phyloP scores from a whole-genome alignment of 2,888 invertebrate genomes.

The Meiosimyza platycephala region DNA sequence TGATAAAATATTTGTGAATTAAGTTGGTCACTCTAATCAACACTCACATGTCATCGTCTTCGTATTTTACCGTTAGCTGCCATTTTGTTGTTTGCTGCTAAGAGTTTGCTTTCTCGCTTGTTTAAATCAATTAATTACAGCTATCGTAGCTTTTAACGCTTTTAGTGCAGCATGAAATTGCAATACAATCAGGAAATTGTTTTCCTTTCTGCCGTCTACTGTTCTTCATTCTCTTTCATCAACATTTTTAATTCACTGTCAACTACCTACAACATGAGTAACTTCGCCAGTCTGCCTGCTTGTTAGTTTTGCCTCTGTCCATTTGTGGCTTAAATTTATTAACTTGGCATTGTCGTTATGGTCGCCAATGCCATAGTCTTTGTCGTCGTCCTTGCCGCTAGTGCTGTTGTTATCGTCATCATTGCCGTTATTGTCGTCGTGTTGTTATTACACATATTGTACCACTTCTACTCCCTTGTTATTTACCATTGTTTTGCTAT shows the following conservation, averaged over 20 bases:
- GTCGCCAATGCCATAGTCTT: neutral
- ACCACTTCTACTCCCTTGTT: conserved; percentile 2
- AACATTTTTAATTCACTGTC: conserved; percentile 14
- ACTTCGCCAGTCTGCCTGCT: neutral
- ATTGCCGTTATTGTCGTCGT: neutral
- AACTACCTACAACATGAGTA: neutral
- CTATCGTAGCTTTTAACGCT: neutral
- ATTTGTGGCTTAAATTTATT: conserved; percentile 26
- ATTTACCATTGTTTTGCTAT: neutral
- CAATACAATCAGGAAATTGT: conserved; percentile 12
- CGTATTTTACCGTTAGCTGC: no score
- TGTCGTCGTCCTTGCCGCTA: neutral
- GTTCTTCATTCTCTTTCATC: neutral
- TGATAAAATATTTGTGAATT: no score
- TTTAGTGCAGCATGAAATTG: neutral
- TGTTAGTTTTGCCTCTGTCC: conserved; percentile 10
- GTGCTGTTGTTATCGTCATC: conserved; percentile 6
- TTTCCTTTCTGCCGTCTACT: neutral
- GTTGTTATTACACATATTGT: neutral
- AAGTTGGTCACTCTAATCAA: no score
- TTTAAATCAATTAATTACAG: conserved; percentile 26
- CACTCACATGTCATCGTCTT: no score
- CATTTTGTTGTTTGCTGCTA: no score
- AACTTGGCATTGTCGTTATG: neutral
- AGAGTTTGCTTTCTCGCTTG: neutral